Conservation (phyloP, 2,113 vertebrate genomes). For the Ellobius talpinus region DNA sequence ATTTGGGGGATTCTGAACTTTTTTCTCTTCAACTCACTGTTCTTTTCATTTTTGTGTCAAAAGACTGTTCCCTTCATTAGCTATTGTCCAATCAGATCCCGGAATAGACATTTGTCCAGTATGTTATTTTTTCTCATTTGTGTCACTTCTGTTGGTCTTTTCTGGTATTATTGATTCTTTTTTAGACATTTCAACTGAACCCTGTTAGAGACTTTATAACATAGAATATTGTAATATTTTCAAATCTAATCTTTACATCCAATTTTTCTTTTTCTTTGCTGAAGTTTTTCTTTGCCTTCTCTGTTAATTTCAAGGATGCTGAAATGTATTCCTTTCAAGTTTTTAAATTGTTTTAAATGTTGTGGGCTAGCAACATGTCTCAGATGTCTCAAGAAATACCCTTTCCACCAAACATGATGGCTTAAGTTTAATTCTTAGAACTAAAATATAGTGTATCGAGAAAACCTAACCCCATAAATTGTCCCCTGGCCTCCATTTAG, state of each 20-base stretch:
- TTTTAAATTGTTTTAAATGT: not conserved
- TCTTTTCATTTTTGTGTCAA: no score
- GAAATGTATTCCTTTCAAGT: not conserved
- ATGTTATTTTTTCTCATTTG: not conserved
- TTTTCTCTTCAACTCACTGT: no score
- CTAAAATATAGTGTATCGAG: no score
- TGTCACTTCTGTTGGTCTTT: not conserved
- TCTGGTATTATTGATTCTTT: not conserved
- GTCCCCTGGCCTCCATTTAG: no score
- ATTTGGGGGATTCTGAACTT: no score
- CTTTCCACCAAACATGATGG: no score
- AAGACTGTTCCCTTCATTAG: not conserved
- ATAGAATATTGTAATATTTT: not conserved
- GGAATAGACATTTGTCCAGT: not conserved
- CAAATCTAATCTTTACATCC: not conserved
- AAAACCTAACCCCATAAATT: no score
- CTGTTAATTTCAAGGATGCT: not conserved
- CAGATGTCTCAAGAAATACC: no score
- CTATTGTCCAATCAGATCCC: not conserved
- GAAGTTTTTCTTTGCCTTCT: not conserved
- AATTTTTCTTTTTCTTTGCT: not conserved
- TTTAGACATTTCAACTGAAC: not conserved
- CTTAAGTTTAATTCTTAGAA: no score
- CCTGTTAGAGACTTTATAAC: not conserved
- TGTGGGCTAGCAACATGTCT: no score